Evolutionary conservation across 2,888 invertebrate genomes (phyloP), one percentile per base, ranked within the genome.

Genomic region (Ornithoptera priamus): DNA sequence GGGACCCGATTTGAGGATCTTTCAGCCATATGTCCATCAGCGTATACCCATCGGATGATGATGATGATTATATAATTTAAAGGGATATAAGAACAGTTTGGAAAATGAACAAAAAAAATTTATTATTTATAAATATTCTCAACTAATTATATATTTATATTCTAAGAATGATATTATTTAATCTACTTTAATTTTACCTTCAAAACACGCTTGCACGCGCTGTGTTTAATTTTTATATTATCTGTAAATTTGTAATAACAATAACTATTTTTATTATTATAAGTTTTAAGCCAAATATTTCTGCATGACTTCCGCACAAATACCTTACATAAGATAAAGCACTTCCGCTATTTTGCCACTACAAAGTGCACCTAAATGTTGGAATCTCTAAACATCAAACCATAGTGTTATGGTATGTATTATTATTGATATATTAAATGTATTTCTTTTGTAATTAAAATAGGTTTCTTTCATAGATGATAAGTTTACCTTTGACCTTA

Each of bases 291-390:
- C 12, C 17, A 53, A 8, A 53, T 12, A 18, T 59, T 7, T 20
- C 36, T 60, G 17, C 22, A 59, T 22, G 58, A 30, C 15, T 67
- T 53, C 30, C 20, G 66, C 66, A 67, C 50, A 61, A 36, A n/a
- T 61, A 36, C 22, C 3, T 30, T 53, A 61, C 36, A 61, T 39
- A 15, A 46, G 15, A 15, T 12, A 46, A 46, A 53, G 60, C 67
- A 50, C 56, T 59, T 58, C 36, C 20, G 20, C 15, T 39, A 53
- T 56, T 64, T 56, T 36, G 50, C 30, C 7, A 24, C 20, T 36
- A 60, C 53, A 64, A 57, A n/a, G 5, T 36, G 56, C 56, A 62
- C 62, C 17, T 15, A 12, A n/a, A 20, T 20, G 56, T 20, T 62
- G 62, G 18, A 46, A 24, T 50, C 62, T 46, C 17, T 50, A 50